Evolutionary conservation across 2,888 invertebrate species (phyloP), one percentile per base, ranked within the genome.

Genomic region (Nymphalis polychloros): DNA sequence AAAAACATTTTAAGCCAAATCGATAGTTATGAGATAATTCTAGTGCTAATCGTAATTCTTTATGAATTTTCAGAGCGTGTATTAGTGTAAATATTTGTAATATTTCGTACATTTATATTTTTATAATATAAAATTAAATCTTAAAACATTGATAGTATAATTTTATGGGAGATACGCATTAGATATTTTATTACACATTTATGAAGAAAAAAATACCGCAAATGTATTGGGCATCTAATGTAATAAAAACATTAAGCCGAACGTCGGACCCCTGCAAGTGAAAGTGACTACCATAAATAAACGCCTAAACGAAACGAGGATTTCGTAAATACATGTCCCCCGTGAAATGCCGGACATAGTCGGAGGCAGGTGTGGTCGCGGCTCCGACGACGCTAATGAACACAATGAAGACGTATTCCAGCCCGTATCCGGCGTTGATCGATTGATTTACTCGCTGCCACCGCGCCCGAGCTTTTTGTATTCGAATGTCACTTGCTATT

Each of bases 381-480:
- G 60, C 68, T 75, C 76, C 87, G 86, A 87, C 91, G 85, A 87
- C 91, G 85, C 88, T 92, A 92, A 92, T 92, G 92, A 92, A 91
- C 92, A 91, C 92, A 92, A 92, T 92, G 92, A 92, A 91, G 91
- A 91, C 90, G 89, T 91, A 90, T 89, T 86, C 88, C 88, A 84
- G 85, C 87, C 84, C 85, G 85, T 90, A 91, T 92, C 92, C 92
- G 92, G 89, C 91, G 91, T 90, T 92, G 92, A 92, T 92, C 92
- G 92, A 92, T 92, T 92, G 92, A 92, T 92, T 91, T 92, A 92
- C 90, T 92, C 90, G 87, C 90, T 89, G 90, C 91, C 90, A 90
- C 90, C 91, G 90, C 81, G 88, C 85, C 86, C 89, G 85, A 91
- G 90, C 91, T 92, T 92, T 92, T 92, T 91, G 91, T 92, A 91